Base-by-base conservation (phyloP, 2,888 invertebrate species). In the Allophyes oxyacanthae region DNA sequence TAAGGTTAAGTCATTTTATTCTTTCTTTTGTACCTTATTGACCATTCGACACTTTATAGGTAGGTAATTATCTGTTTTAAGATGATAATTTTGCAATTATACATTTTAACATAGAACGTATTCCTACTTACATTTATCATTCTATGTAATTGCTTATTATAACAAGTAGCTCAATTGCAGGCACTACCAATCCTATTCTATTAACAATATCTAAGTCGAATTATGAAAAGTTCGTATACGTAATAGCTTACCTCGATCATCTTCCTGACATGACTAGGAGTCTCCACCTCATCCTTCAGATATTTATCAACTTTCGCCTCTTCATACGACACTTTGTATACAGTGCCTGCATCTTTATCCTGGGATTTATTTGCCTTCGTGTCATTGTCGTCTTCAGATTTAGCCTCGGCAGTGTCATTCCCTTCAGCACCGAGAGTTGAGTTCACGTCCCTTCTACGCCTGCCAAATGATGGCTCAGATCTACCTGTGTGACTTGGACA, bases 401-500 rank as follows among this genome's bases (percentile, higher is more conserved):
- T 85, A 1, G 63, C 66, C 62, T 78, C 86, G 9, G 92, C 87
- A 0, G 94, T 92, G 40, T 87, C 89, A 50, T 90, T 90, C 20
- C 78, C 69, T 64, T 86, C 86, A 6, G 67, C 67, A 15, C 65
- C 77, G 1, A 83, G 50, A n/a, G 93, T 94, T 0, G 87, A 81
- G 73, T 94, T 94, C 30, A 93, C 88, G 62, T 94, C 95, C 73
- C 96, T 92, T 74, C 96, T 94, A 51, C 96, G 95, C 64, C 96
- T 94, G 0, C 98, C 98, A 78, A 97, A 97, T 0, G 98, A 98
- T 0, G 97, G 97, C 77, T 98, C 98, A 0, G 98, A 97, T 56
- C 98, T 94, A 30, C 98, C 97, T 3, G 96, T 95, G 32, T 96
- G 96, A 26, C 96, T 96, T 25, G 96, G 96, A 81, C 98, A 98